Conservation (phyloP, 2,888 invertebrate species). For the Terebella lapidaria region DNA sequence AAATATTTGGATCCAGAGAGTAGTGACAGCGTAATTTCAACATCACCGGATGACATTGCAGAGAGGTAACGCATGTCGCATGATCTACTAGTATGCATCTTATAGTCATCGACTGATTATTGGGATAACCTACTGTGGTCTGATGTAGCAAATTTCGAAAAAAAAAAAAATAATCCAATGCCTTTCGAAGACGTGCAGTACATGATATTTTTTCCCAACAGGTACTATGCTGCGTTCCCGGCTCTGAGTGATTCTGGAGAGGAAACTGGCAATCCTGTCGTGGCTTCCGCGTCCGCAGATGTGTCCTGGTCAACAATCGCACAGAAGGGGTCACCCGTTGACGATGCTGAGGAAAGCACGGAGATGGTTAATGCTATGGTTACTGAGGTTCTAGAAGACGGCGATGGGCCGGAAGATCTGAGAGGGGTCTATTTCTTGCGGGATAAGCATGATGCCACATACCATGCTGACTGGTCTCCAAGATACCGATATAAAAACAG, state of each 20-base stretch:
- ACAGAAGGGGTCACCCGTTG: not conserved
- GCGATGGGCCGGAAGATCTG: not conserved
- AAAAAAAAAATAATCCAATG: no score
- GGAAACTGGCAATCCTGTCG: not conserved
- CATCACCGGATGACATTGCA: conserved; percentile 43
- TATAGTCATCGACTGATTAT: no score
- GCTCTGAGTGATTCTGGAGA: conserved; percentile 37
- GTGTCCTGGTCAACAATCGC: not conserved
- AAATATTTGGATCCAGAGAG: conserved; percentile 2
- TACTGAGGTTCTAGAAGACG: not conserved
- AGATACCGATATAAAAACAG: not conserved
- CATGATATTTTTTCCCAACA: conserved; percentile 22
- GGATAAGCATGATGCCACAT: not conserved
- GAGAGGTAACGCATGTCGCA: no score
- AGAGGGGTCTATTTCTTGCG: not conserved
- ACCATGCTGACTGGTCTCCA: not conserved
- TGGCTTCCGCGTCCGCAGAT: not conserved
- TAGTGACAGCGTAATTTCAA: conserved; percentile 15
- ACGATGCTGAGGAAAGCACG: no score
- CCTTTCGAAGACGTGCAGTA: no score
- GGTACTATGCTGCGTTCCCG: conserved; percentile 56
- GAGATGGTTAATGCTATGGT: no score
- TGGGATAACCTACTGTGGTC: no score
- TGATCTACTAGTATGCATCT: no score
- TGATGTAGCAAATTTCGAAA: no score